Evolutionary conservation across 1,140 invertebrate species (phyloP).

Genomic region (Mizuhopecten yessoensis): DNA sequence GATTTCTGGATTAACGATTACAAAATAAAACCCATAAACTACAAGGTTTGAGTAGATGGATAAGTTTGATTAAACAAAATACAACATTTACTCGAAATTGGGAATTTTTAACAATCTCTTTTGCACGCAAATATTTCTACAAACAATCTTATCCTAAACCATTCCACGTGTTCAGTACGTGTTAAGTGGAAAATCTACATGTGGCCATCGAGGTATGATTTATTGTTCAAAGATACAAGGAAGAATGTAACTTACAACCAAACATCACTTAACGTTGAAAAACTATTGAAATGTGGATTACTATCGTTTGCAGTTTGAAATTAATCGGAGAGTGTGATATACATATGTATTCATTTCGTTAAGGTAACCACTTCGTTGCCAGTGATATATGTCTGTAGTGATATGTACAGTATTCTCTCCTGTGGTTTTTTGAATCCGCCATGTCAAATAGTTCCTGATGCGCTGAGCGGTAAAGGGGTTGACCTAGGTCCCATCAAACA

Average conservation of each 20-base stretch:
- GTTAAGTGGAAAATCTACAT: not conserved
- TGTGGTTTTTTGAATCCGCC: slow-evolving; percentile 2
- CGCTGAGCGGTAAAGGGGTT: not conserved
- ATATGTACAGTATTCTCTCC: not conserved
- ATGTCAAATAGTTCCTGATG: slow-evolving; percentile 27
- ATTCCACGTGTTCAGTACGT: not conserved
- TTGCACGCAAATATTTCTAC: not conserved
- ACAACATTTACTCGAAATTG: not conserved
- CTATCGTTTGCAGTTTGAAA: not conserved
- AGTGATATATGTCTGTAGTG: not conserved
- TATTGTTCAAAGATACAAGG: not conserved
- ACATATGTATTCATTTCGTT: not conserved
- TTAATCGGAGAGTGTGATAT: not conserved
- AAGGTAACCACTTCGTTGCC: not conserved
- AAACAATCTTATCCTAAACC: not conserved
- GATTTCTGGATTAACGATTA: not conserved
- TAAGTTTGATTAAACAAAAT: not conserved
- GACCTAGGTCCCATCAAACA: not conserved
- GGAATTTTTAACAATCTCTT: not conserved
- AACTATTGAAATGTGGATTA: not conserved
- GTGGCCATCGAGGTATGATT: no score
- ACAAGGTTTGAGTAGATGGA: no score
- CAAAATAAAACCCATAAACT: not conserved
- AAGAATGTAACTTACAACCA: not conserved
- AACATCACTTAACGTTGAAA: not conserved